Evolutionary conservation across 2,113 vertebrate genomes (phyloP).

Genomic region (Mirza zaza): DNA sequence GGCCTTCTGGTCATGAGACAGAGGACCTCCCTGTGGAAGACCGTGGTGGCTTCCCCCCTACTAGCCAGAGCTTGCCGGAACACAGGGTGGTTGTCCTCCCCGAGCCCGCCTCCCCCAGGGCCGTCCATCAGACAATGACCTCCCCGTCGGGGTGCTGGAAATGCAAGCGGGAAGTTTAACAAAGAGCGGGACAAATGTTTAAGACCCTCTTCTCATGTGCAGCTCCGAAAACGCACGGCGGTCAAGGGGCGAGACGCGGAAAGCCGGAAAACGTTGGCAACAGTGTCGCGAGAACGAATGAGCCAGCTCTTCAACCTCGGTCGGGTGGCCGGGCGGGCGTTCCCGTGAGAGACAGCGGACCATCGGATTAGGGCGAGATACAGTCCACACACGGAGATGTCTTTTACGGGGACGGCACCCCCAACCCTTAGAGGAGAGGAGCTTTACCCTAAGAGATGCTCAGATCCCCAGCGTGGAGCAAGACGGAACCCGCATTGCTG

Average conservation of each 20-base stretch:
- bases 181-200: background rate
- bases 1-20: background rate
- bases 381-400: conserved; percentile 9
- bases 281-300: no score
- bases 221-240: background rate
- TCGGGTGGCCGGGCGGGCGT: conserved; percentile 11
- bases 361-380: background rate
- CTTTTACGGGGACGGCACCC: conserved; percentile 5
- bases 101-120: background rate
- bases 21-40: background rate
- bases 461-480: conserved; percentile 48
- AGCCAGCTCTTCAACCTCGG: conserved; percentile 37
- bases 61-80: no score
- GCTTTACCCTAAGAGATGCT: conserved; percentile 12
- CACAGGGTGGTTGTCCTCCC: background rate
- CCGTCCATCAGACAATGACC: no score
- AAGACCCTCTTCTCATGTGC: background rate
- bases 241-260: background rate
- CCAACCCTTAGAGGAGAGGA: conserved; percentile 30
- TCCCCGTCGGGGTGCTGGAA: no score
- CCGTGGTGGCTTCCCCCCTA: accelerated
- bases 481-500: conserved; percentile 26
- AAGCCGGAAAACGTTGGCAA: background rate
- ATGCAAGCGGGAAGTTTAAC: background rate
- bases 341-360: conserved; percentile 34